These are phyloP conservation scores for Nerophis lumbriciformis DNA, from an alignment of 2,113 vertebrate genomes.

Conservation along the genomic window DNA sequence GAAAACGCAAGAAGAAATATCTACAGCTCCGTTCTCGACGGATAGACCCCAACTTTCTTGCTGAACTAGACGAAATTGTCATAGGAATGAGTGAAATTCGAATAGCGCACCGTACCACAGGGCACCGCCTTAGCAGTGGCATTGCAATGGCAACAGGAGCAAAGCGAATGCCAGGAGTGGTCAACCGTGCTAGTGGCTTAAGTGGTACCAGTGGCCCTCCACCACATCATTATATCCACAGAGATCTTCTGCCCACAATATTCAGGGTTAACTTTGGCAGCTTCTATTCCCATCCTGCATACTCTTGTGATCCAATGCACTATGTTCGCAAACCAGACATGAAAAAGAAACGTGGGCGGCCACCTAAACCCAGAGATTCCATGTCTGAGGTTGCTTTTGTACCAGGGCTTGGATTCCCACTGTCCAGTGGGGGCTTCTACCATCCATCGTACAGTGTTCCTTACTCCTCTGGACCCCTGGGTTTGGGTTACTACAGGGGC, in stretches of 20 bases:
- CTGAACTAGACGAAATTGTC: slow-evolving; percentile 88
- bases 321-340: slow-evolving; percentile 88
- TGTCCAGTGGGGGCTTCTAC: slow-evolving; percentile 84
- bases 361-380: slow-evolving; percentile 91
- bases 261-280: slow-evolving; percentile 90
- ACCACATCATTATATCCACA: slow-evolving; percentile 87
- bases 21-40: slow-evolving; percentile 81
- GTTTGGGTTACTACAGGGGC: slow-evolving; percentile 91
- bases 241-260: slow-evolving; percentile 93
- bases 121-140: slow-evolving; percentile 61
- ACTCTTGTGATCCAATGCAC: slow-evolving; percentile 87
- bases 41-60: slow-evolving; percentile 92
- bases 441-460: slow-evolving; percentile 93
- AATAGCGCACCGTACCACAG: slow-evolving; percentile 88
- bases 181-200: slow-evolving; percentile 48
- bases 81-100: slow-evolving; percentile 85
- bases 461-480: slow-evolving; percentile 91
- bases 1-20: slow-evolving; percentile 98
- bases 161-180: slow-evolving; percentile 52
- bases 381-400: slow-evolving; percentile 96
- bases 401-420: slow-evolving; percentile 90
- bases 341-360: slow-evolving; percentile 94
- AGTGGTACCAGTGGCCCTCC: slow-evolving; percentile 71
- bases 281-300: slow-evolving; percentile 86
- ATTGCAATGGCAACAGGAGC: slow-evolving; percentile 54